These are phyloP conservation scores for Linurgus olivaceus DNA, from an alignment of 2,797 vertebrate species.

Conservation along the genomic window DNA sequence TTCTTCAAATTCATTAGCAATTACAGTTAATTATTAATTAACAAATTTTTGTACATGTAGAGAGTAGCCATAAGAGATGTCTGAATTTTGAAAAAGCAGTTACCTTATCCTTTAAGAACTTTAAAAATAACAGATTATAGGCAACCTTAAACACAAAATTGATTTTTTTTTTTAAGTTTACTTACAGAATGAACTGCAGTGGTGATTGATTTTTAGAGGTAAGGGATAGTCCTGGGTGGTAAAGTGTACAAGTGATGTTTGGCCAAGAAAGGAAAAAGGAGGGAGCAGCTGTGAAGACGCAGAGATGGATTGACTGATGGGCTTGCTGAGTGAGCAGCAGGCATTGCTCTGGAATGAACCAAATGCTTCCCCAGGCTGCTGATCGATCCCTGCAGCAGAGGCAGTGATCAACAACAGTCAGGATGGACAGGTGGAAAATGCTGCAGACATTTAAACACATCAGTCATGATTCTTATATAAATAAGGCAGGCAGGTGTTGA, in stretches of 20 bases:
- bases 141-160: not conserved
- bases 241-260: not conserved
- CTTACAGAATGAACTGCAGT: not conserved
- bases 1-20: not conserved
- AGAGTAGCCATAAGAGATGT: not conserved
- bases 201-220: not conserved
- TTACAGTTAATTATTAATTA: not conserved
- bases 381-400: not conserved
- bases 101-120: not conserved
- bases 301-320: not conserved
- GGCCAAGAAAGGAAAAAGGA: not conserved
- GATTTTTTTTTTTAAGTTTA: not conserved
- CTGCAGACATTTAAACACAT: conserved; percentile 4
- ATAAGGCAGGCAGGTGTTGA: not conserved
- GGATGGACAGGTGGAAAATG: not conserved
- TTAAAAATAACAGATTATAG: not conserved
- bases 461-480: not conserved
- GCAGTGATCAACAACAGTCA: not conserved
- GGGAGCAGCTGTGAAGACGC: not conserved
- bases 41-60: not conserved
- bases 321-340: not conserved
- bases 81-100: not conserved
- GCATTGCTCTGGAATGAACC: not conserved
- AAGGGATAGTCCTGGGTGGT: not conserved
- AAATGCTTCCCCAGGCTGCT: not conserved